A percentile compares a stretch with the other conserved stretches of the same genome.
Evolutionary conservation across 2,797 vertebrate species (phyloP).

Genomic region (Apogon talboti): DNA sequence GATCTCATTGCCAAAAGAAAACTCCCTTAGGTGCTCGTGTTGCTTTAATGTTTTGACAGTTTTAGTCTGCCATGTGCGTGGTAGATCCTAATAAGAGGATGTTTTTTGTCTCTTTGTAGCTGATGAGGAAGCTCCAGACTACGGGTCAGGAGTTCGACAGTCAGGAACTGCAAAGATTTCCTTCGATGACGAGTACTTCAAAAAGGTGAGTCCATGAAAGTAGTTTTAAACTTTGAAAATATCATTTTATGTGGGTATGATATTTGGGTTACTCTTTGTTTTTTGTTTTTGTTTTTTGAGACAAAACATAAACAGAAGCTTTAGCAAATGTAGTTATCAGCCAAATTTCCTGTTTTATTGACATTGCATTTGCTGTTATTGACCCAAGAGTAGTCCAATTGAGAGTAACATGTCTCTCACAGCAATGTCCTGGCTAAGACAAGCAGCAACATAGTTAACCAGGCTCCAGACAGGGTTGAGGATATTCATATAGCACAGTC

Average conservation of each 20-base stretch:
- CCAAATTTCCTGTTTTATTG: background rate
- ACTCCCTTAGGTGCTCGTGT: constrained; percentile 27
- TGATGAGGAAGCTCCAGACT: constrained; percentile 98
- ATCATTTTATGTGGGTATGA: background rate
- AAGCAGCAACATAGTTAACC: too few species aligned
- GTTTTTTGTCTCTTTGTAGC: constrained; percentile 79
- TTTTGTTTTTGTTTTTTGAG: too few species aligned
- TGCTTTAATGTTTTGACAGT: constrained; percentile 39
- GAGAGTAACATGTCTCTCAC: too few species aligned
- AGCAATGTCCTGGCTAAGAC: too few species aligned
- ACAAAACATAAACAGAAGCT: background rate
- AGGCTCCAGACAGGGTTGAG: too few species aligned
- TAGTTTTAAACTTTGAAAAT: constrained; percentile 14
- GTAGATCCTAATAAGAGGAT: constrained; percentile 50
- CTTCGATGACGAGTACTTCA: constrained; percentile 97
- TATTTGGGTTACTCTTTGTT: constrained; percentile 6
- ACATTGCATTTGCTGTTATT: background rate
- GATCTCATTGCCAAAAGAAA: constrained; percentile 16
- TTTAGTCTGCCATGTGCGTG: constrained; percentile 16
- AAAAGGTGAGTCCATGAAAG: constrained; percentile 85
- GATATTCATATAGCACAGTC: too few species aligned
- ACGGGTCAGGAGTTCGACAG: constrained; percentile 96
- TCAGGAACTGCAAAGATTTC: constrained; percentile 99
- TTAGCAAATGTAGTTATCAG: constrained; percentile 4
- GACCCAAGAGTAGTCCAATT: too few species aligned